Evolutionary conservation across 2,888 invertebrate species (phyloP).

Genomic region (Rhagophthalmus giganteus): DNA sequence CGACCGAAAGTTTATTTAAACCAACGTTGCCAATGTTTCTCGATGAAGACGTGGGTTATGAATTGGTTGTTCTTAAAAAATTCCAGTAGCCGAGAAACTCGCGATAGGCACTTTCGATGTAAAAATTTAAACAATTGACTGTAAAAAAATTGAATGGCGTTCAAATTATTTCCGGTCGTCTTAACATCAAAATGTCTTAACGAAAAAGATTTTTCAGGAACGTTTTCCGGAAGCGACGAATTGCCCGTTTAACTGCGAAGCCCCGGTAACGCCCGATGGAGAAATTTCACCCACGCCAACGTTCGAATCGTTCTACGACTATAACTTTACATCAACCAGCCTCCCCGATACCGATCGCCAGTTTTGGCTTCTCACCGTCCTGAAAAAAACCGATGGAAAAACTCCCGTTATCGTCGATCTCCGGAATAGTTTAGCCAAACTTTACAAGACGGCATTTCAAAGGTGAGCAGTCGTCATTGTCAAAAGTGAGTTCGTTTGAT

Average conservation of each 20-base stretch:
- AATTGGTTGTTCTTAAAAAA: no score
- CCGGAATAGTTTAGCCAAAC: slow-evolving; percentile 72
- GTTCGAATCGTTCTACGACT: slow-evolving; percentile 35
- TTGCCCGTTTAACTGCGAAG: slow-evolving; percentile 60
- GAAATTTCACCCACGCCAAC: slow-evolving; percentile 58
- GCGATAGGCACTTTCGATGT: no score
- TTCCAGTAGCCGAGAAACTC: no score
- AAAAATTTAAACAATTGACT: no score
- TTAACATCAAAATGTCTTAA: no score
- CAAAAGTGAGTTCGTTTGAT: no score
- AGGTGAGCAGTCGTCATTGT: slow-evolving; percentile 57
- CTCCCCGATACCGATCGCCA: slow-evolving; percentile 62
- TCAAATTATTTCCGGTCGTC: no score
- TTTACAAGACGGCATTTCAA: slow-evolving; percentile 80
- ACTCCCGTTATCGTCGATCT: slow-evolving; percentile 62
- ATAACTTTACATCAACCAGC: slow-evolving; percentile 32
- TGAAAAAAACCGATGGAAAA: slow-evolving; percentile 60
- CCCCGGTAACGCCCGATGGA: slow-evolving; percentile 52
- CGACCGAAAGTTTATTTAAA: no score
- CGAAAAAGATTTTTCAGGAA: slow-evolving; percentile 31
- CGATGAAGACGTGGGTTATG: no score
- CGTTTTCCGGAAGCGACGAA: slow-evolving; percentile 51
- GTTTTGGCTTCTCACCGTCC: slow-evolving; percentile 82
- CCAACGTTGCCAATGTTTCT: no score
- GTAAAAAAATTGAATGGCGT: no score